Conservation (phyloP, 2,888 invertebrate species). For the Tricholauxania praeusta region DNA sequence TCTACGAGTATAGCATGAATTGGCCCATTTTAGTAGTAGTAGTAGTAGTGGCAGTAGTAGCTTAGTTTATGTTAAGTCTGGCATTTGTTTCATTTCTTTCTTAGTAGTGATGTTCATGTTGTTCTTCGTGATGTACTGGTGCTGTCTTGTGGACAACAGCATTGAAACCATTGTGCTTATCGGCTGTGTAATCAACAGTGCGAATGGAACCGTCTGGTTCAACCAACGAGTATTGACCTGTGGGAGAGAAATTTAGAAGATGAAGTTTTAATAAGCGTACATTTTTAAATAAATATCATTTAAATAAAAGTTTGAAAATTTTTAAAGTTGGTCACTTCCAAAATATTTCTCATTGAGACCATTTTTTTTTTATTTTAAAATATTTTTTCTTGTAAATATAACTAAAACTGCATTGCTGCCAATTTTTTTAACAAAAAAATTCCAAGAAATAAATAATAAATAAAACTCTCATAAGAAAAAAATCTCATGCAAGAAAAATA, state of each 20-base stretch:
- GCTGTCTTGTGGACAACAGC: constrained; percentile 68
- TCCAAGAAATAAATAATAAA: too few relatives aligned
- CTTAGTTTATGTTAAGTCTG: constrained; percentile 40
- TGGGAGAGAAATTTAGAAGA: constrained; percentile 8
- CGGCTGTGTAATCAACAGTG: constrained; percentile 70
- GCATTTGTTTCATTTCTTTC: constrained; percentile 39
- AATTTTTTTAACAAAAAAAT: too few relatives aligned
- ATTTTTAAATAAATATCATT: too few relatives aligned
- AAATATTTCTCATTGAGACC: too few relatives aligned
- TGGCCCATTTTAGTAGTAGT: constrained; percentile 38
- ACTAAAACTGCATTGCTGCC: too few relatives aligned
- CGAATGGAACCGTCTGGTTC: constrained; percentile 82
- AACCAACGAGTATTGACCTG: constrained; percentile 74
- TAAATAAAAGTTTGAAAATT: too few relatives aligned
- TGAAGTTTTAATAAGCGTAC: too few relatives aligned
- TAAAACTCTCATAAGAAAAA: too few relatives aligned
- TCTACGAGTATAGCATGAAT: neutral
- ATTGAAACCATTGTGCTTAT: constrained; percentile 68
- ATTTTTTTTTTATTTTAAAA: too few relatives aligned
- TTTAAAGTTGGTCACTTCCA: too few relatives aligned
- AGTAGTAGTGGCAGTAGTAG: neutral
- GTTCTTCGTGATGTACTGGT: constrained; percentile 64
- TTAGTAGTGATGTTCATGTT: constrained; percentile 56
- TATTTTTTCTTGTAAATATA: too few relatives aligned
- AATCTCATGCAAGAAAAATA: too few relatives aligned